Evolutionary conservation across 2,888 invertebrate genomes (phyloP), one percentile per base, ranked within the genome.

Genomic region (Mylabris sibirica): DNA sequence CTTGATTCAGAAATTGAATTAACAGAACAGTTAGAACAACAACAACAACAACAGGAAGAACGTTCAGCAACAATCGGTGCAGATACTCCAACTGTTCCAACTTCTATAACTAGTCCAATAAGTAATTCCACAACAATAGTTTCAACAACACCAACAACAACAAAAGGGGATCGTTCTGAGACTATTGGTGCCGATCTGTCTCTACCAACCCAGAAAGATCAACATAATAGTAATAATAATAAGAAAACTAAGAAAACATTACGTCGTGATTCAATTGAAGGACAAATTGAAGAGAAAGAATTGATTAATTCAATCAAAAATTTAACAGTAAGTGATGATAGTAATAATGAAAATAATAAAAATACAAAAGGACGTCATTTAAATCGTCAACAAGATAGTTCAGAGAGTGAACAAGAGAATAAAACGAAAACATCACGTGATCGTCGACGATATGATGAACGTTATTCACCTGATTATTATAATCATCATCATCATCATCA

Each of bases 31-130:
- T n/a, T n/a, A n/a, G n/a, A n/a, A 20, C 75, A 74, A 57, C 80
- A 78, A 35, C 81, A 80, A 68, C 77, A 72, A 20, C 74, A 74
- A 49, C 80, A 78, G 34, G 80, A 80, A 67, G 77, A 78, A 24
- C 76, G 85, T 67, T 85, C 84, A 3, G 85, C 84, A 4, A 84
- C 85, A 4, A 85, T 85, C 38, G 85, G 85, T 6, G 85, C 85
- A 2, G 85, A 85, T 73, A 84, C 84, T 9, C 84, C 84, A 14
- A 84, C n/a, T n/a, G n/a, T n/a, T n/a, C n/a, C 85, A 3, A 53
- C 12, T 53, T 9, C 11, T 11, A 22, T 2, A 9, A 49, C 0
- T 9, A 20, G 1, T 17, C 3, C 8, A 17, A 76, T 78, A 14
- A 70, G n/a, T 71, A 14, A 59, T 61, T 0, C n/a, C n/a, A n/a